Base-by-base conservation (phyloP, 1,140 invertebrate genomes). In the Mactra quadrangularis region DNA sequence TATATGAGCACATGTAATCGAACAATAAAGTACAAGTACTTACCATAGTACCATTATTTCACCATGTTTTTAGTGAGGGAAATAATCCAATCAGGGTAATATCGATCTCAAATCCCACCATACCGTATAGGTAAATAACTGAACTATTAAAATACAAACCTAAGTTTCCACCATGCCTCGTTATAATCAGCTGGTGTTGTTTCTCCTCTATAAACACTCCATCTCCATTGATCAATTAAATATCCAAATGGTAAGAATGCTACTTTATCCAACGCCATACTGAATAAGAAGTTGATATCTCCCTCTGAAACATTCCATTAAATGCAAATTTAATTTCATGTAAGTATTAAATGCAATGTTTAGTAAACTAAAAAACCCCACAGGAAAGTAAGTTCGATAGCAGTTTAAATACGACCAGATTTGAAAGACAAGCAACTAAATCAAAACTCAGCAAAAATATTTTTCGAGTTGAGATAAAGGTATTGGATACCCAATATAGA, bases 161-260 rank as follows among this genome's bases (percentile, higher is more conserved):
- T 88, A 45, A 93, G 82, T 25, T 92, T 75, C 93, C 93, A 94
- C 93, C 93, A 94, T 33, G 82, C 82, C 17, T 83, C 25, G 81
- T 94, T 94, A 77, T 91, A 93, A 19, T 87, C 60, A 7, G 79
- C 31, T 4, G 77, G 27, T 22, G 75, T 59, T 33, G 90, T 91
- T 84, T 95, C 94, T 0, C 96, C 96, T 45, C 95, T 94, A 93
- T 97, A 98, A 25, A 98, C 95, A 64, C 95, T 95, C 95, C 97
- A 98, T 17, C 97, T 94, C 95, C 96, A 99, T 81, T 96, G 93
- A 90, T 98, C 97, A 91, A 97, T 94, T 6, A 96, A 93, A 87
- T 96, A 97, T 0, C 96, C 96, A 91, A 96, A 98, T 0, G 97
- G 97, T 1, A 98, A 92, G 89, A 98, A 97, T 0, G 95, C 96